Base-by-base conservation (phyloP, 2,113 vertebrate species). In the Silurus meridionalis region DNA sequence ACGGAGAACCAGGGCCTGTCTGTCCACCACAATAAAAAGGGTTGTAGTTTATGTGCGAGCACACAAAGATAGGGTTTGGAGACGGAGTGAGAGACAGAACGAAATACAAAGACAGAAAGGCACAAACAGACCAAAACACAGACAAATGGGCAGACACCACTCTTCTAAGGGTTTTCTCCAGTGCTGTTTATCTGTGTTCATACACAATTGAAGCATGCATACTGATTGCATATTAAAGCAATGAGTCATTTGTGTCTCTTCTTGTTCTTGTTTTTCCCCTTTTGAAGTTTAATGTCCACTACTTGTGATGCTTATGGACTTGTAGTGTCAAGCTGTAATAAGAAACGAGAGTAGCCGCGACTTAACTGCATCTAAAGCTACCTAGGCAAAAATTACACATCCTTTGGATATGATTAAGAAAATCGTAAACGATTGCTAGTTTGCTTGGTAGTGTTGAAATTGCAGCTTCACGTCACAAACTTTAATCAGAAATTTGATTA, bases 51-150 rank as follows among this genome's bases (percentile, higher is more conserved):
- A 23, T 79, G 61, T 61, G 58, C 19, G 17, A 53, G n/a, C 50
- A 67, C 50, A 55, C 50, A 57, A 53, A 25, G 28, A 9, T 53
- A 55, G 19, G 10, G 10, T 71, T 72, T 85, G 15, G 25, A n/a
- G 48, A 14, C 57, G 6, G 37, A 25, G 28, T n/a, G 25, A 89
- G 84, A 84, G 80, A n/a, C 82, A 87, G 79, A 63, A 25, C 71
- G 88, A 71, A 53, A 85, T 66, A 84, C 64, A 82, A 58, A 48
- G 28, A 86, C 46, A n/a, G 55, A 55, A 17, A 64, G 46, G 55
- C 28, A 71, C n/a, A 87, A 75, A 80, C 78, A 79, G 71, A 79
- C 8, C 15, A 19, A 83, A 64, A 53, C 71, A 63, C 63, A 66
- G 52, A 60, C 25, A 80, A 58, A 58, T 11, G 7, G 28, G 19